Evolutionary conservation across 2,888 invertebrate species (phyloP).

Genomic region (Andrena minutula): DNA sequence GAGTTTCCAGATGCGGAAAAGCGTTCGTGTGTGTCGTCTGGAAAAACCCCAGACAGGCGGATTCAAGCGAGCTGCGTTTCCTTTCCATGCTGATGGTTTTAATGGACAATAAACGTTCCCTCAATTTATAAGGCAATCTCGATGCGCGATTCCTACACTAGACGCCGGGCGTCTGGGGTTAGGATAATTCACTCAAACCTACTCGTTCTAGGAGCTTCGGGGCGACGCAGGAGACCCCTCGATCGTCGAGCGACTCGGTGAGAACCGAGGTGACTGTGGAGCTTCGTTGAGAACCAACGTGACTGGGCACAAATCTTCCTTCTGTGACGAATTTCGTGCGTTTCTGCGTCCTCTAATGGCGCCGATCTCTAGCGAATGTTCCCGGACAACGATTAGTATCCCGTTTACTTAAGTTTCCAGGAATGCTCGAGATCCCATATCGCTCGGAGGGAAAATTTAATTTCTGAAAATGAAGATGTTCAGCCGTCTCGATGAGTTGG

Average conservation of each 20-base stretch:
- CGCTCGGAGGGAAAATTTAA: not conserved
- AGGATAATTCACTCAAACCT: slow-evolving; percentile 25
- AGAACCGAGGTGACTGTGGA: no score
- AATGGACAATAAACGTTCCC: slow-evolving; percentile 66
- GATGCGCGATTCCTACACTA: slow-evolving; percentile 50
- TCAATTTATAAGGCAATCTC: slow-evolving; percentile 63
- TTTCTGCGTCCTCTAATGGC: no score
- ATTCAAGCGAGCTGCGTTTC: slow-evolving; percentile 60
- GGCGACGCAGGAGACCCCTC: not conserved
- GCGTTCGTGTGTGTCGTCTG: slow-evolving; percentile 66
- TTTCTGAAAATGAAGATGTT: slow-evolving; percentile 4
- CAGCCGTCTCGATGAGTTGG: not conserved
- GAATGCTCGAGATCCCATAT: not conserved
- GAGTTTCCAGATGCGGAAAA: slow-evolving; percentile 64
- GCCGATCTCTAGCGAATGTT: no score
- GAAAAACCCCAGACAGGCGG: slow-evolving; percentile 60
- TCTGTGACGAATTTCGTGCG: no score
- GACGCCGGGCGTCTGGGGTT: slow-evolving; percentile 18
- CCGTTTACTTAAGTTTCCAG: not conserved
- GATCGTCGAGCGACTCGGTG: not conserved
- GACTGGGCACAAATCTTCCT: no score
- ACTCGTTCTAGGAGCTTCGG: not conserved
- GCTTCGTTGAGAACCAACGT: no score
- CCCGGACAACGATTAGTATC: not conserved
- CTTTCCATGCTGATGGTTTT: slow-evolving; percentile 64